Evolutionary conservation across 2,797 vertebrate genomes (phyloP).

Genomic region (Neomorphus geoffroyi): DNA sequence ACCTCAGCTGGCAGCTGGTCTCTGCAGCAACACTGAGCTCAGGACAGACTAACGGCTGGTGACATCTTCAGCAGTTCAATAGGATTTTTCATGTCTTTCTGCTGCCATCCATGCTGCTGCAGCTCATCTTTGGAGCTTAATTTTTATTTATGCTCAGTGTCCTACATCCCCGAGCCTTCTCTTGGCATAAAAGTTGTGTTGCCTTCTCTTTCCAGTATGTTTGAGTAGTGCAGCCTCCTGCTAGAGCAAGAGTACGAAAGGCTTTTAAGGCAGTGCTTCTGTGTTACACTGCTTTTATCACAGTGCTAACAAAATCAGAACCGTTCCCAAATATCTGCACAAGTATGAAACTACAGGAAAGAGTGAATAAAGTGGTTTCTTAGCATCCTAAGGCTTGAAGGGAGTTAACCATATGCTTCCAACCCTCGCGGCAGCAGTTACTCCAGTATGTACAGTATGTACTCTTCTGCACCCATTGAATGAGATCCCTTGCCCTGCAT

Average conservation of each 20-base stretch:
- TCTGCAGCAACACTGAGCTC: neutral
- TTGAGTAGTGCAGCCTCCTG: neutral
- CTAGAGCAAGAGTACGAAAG: neutral
- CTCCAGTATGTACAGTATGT: neutral
- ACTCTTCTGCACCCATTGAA: too few species aligned
- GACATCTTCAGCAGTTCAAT: neutral
- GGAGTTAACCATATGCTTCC: neutral
- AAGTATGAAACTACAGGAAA: neutral
- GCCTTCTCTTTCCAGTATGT: neutral
- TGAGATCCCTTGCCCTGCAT: neutral
- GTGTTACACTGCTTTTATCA: neutral
- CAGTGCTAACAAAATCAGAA: neutral
- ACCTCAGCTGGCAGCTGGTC: neutral
- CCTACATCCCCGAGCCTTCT: neutral
- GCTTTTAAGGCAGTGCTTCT: neutral
- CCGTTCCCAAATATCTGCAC: neutral
- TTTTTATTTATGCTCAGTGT: neutral
- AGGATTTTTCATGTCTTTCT: neutral
- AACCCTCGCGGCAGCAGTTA: neutral
- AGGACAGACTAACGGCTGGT: neutral
- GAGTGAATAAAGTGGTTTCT: accelerated
- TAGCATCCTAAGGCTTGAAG: neutral
- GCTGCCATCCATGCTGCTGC: neutral
- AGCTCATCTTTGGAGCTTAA: neutral
- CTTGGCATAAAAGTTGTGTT: neutral